Evolutionary conservation across 2,797 vertebrate species (phyloP).

Genomic region (Sciaenops ocellatus): DNA sequence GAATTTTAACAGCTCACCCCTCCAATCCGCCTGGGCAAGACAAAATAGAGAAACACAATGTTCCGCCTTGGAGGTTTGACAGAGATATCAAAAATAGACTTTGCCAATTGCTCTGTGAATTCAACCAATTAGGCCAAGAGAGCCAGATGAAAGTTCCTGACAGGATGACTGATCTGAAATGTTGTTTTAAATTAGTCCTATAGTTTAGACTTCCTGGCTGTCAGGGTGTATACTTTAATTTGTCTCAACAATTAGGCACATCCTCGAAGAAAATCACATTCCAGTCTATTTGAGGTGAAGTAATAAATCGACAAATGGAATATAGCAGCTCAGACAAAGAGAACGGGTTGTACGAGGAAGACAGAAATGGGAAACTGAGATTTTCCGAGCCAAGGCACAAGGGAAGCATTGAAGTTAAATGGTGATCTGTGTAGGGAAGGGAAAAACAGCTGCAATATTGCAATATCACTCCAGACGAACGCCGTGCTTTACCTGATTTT

Average conservation of each 20-base stretch:
- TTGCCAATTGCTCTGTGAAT: conserved; percentile 55
- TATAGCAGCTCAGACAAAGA: conserved; percentile 10
- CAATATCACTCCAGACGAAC: conserved; percentile 3
- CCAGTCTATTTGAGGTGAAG: neutral
- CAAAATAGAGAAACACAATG: conserved; percentile 54
- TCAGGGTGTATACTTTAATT: conserved; percentile 36
- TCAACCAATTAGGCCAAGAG: conserved; percentile 58
- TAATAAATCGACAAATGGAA: conserved; percentile 12
- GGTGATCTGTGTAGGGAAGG: conserved; percentile 1
- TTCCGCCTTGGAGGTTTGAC: conserved; percentile 59
- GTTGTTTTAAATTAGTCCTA: conserved; percentile 27
- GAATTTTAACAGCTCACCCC: conserved; percentile 61
- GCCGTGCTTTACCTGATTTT: conserved; percentile 34
- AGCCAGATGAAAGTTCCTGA: conserved; percentile 51
- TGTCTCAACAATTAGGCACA: conserved; percentile 48
- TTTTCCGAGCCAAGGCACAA: conserved; percentile 5
- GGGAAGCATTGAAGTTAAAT: conserved; percentile 12
- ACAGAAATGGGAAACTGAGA: conserved; percentile 42
- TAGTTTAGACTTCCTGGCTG: conserved; percentile 15
- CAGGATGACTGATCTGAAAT: conserved; percentile 44
- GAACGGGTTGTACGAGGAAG: neutral
- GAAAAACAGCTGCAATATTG: conserved; percentile 22
- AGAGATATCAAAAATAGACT: conserved; percentile 62
- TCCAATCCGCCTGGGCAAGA: conserved; percentile 38
- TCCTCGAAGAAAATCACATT: conserved; percentile 29